A percentile compares a stretch with the other conserved stretches of the same genome.
phyloP scores from a whole-genome alignment of 2,888 invertebrate genomes.

The Pyrrhia umbra region DNA sequence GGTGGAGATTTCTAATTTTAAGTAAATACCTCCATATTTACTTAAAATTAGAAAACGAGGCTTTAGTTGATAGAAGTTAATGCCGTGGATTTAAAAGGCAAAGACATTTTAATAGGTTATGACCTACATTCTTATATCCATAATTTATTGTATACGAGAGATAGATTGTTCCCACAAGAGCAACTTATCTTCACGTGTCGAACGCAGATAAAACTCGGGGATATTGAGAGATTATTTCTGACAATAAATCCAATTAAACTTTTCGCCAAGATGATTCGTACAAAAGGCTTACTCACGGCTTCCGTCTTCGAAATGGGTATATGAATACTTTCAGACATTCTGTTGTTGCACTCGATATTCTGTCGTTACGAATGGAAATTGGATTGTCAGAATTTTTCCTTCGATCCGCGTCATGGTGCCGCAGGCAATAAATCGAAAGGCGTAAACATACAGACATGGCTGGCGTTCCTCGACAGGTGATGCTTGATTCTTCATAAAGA shows the following conservation, averaged over 20 bases:
- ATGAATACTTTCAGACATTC: background rate
- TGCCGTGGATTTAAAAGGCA: constrained; percentile 12
- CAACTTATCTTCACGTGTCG: constrained; percentile 39
- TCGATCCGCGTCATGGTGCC: background rate
- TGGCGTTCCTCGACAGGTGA: constrained; percentile 3
- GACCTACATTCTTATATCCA: constrained; percentile 37
- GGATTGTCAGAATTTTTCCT: constrained; percentile 15
- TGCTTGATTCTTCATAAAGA: constrained; percentile 26
- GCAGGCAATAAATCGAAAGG: constrained; percentile 29
- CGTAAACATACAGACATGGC: constrained; percentile 19
- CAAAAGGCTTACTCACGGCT: background rate
- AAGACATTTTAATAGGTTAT: constrained; percentile 25
- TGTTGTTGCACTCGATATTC: constrained; percentile 1
- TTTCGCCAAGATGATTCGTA: constrained; percentile 19
- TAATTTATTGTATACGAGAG: constrained; percentile 28
- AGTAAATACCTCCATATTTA: background rate
- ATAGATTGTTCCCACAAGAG: constrained; percentile 18
- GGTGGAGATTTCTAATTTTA: no score
- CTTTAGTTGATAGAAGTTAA: constrained; percentile 24
- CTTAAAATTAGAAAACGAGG: background rate
- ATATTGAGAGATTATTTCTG: constrained; percentile 32
- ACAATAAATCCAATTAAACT: constrained; percentile 51
- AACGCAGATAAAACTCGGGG: constrained; percentile 32
- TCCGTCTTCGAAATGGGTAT: background rate
- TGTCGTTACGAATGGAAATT: constrained; percentile 15